Evolutionary conservation across 2,113 vertebrate genomes (phyloP), one percentile per base, ranked within the genome.

Genomic region (Herpetotheres cachinnans): DNA sequence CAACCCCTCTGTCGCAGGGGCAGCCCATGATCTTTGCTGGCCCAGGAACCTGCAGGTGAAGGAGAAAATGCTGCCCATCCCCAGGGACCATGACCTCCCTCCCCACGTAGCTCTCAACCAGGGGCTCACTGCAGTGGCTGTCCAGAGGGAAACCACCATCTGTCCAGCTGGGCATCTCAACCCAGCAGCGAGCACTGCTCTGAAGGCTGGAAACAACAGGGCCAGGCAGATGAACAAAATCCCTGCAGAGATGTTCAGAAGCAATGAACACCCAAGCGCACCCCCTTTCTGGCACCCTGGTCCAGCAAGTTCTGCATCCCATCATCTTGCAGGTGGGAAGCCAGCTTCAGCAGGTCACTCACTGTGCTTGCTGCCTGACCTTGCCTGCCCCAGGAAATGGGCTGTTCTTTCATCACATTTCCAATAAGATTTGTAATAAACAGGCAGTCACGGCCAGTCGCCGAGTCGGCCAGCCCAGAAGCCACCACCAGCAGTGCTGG

Each of bases 21-120:
- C 40, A 88, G 78, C 16, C 47, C 29, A 7, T 8, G 21, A 40
- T 26, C 56, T 80, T 59, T 73, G 38, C 26, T 46, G 70, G 14
- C 26, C 52, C 10, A 69, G 52, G 17, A 27, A 20, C 8, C 50
- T 44, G 9, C 20, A 30, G 1, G 6, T 25, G 30, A 91, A 84
- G 63, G 13, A 54, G 18, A 29, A 91, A 86, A 78, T 0, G 0
- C 1, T 62, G 34, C 22, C 50, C 24, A 21, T n/a, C 17, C 13
- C 63, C 70, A 27, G 32, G 4, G 30, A 59, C 14, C 7, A 19
- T 10, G 29, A 9, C 36, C 7, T 74, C 30, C n/a, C 38, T 72
- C 20, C 7, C 38, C 26, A 44, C 5, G 7, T 9, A 44, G 42
- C 32, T 16, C 42, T 87, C 4, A 3, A 26, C 27, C 1, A 0